These are phyloP conservation scores for Hafferia zeledoni DNA, from an alignment of 2,797 vertebrate genomes.

Conservation along the genomic window DNA sequence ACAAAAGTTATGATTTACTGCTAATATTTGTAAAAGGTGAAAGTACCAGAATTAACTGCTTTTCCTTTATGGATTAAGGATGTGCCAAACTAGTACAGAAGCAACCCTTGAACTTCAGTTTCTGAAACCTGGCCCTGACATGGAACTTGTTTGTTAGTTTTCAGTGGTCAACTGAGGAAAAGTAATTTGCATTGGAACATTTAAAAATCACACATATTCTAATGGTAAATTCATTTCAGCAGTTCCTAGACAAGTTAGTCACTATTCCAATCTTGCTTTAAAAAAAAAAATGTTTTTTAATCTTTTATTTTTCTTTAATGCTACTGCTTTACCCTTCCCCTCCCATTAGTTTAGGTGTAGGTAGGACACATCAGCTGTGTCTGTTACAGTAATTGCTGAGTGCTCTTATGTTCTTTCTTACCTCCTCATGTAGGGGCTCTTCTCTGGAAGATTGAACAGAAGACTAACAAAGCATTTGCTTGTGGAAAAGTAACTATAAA, in stretches of 20 bases:
- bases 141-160: not conserved
- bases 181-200: not conserved
- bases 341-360: not conserved
- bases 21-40: not conserved
- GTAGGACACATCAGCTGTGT: not conserved
- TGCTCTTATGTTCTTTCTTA: not conserved
- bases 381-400: not conserved
- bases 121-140: not conserved
- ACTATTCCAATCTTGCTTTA: not conserved
- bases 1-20: not conserved
- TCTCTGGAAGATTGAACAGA: constrained; percentile 97
- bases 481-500: constrained; percentile 93
- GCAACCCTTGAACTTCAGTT: not conserved
- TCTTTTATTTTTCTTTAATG: not conserved
- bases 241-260: not conserved
- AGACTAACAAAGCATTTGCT: constrained; percentile 91
- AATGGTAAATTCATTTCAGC: not conserved
- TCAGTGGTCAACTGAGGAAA: not conserved
- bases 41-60: not conserved
- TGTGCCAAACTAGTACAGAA: not conserved
- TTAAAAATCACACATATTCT: not conserved
- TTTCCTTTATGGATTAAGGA: not conserved
- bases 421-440: constrained; percentile 82
- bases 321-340: not conserved
- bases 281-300: not conserved